A percentile compares a stretch with the other conserved stretches of the same genome.
phyloP scores from a whole-genome alignment of 2,797 vertebrate genomes.

The Anabacerthia variegaticeps region DNA sequence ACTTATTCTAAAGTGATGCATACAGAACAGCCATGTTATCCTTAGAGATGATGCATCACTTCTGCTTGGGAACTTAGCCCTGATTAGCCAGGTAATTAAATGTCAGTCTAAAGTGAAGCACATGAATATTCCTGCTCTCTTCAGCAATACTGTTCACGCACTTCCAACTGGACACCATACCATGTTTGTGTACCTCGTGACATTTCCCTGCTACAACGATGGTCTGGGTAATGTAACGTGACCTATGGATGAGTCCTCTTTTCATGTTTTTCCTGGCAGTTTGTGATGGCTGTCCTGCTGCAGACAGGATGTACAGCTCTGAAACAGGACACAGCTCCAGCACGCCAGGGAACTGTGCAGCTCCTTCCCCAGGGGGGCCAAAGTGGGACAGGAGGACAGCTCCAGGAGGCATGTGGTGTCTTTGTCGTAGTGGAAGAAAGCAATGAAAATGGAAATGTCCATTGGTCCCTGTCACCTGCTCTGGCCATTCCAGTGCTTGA shows the following conservation, averaged over 20 bases:
- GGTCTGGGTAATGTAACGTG: neutral
- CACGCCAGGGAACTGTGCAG: neutral
- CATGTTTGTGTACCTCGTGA: neutral
- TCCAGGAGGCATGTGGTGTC: neutral
- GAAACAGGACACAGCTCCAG: neutral
- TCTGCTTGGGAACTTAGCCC: neutral
- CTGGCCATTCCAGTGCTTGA: neutral
- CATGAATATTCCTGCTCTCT: neutral
- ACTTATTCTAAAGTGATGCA: conserved; percentile 17
- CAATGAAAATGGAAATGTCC: neutral
- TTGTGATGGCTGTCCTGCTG: neutral
- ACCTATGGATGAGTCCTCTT: neutral
- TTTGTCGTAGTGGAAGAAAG: neutral
- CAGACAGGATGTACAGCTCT: neutral
- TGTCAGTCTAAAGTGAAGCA: neutral
- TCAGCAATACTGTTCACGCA: neutral
- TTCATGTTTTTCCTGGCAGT: neutral
- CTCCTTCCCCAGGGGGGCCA: neutral
- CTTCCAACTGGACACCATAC: neutral
- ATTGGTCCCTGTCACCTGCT: neutral
- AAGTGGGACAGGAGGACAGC: neutral
- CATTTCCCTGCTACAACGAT: accelerated
- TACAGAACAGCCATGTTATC: neutral
- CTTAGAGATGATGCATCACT: neutral
- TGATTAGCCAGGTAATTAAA: conserved; percentile 3